Conservation (phyloP, 2,888 invertebrate species). For the Rotaria macrura region DNA sequence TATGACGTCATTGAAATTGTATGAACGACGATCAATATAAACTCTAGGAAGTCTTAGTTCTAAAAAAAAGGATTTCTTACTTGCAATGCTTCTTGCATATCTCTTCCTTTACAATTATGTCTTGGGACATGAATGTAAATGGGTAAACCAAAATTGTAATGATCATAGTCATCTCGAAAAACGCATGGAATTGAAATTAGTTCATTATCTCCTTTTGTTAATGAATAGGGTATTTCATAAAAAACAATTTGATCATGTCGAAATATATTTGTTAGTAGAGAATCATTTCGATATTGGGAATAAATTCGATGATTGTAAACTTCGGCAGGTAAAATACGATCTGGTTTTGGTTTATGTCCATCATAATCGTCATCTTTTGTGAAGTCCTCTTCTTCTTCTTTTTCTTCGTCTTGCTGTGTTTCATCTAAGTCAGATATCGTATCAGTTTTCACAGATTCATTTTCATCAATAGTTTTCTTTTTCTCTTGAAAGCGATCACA, state of each 20-base stretch:
- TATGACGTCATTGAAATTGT: no score
- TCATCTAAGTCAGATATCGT: background rate
- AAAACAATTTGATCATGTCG: background rate
- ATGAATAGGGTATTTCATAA: background rate
- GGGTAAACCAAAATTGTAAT: background rate
- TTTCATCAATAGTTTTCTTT: background rate
- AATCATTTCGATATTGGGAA: background rate
- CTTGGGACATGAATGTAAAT: background rate
- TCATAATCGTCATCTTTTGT: background rate
- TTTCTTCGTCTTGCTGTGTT: no score
- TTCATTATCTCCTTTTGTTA: background rate
- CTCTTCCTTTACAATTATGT: background rate
- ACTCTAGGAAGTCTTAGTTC: no score
- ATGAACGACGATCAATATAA: no score
- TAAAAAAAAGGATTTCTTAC: background rate
- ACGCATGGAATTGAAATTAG: background rate
- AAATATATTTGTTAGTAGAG: background rate
- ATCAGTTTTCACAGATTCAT: background rate
- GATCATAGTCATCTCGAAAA: background rate
- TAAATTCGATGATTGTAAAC: slow-evolving; percentile 6
- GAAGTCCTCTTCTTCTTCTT: background rate
- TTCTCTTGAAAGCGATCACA: background rate
- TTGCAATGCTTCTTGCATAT: background rate
- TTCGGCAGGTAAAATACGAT: background rate
- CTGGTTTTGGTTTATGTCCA: background rate